Conservation (phyloP, 2,797 vertebrate species). For the Microhierax caerulescens region DNA sequence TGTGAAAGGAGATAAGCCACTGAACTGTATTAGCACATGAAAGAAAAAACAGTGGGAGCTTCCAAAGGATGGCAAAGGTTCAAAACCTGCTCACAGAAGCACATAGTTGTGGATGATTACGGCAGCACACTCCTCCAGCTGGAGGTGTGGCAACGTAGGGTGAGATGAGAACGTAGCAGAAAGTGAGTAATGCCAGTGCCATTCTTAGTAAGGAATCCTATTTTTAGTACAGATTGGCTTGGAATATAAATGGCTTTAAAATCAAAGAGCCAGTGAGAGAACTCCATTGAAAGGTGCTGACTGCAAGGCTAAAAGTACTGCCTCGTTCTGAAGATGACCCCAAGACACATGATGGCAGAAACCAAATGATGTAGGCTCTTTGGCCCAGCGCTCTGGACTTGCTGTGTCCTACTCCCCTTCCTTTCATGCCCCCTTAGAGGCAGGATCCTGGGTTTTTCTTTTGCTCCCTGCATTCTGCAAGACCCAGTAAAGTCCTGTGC, state of each 20-base stretch:
- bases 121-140: constrained; percentile 28
- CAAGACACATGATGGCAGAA: not conserved
- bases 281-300: not conserved
- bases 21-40: constrained; percentile 61
- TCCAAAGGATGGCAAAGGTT: constrained; percentile 55
- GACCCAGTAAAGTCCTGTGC: not conserved
- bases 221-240: constrained; percentile 33
- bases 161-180: not conserved
- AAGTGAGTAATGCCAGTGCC: constrained; percentile 46
- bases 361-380: rapidly evolving
- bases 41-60: constrained; percentile 56
- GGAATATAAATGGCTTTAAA: not conserved
- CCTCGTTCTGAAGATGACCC: not conserved
- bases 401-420: not conserved
- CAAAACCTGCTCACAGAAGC: constrained; percentile 61
- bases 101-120: constrained; percentile 53
- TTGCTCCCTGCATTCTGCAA: not conserved
- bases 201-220: constrained; percentile 62
- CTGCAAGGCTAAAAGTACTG: not conserved
- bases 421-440: not conserved
- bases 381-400: not conserved
- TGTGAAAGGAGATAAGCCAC: constrained; percentile 31
- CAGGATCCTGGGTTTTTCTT: not conserved
- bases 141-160: not conserved
- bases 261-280: not conserved